These are phyloP conservation scores for Charaxes varanes DNA, from an alignment of 1,140 invertebrate genomes.

Conservation along the genomic window DNA sequence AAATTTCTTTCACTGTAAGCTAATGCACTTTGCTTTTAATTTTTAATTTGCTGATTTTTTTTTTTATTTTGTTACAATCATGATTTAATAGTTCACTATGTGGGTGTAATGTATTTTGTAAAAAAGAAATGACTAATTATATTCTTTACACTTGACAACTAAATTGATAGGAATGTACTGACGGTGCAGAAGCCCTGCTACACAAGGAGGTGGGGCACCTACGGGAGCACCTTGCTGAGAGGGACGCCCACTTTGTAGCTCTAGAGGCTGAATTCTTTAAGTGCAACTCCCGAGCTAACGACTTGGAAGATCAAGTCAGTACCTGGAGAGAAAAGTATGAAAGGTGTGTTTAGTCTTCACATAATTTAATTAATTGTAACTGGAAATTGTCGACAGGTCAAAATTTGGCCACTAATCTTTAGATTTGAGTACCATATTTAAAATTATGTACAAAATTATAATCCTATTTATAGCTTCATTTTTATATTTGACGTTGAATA, in stretches of 20 bases:
- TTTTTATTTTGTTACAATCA: neutral
- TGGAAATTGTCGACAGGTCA: neutral
- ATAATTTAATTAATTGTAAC: neutral
- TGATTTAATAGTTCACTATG: no score
- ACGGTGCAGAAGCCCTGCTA: constrained; percentile 77
- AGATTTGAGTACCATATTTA: no score
- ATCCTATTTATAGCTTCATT: no score
- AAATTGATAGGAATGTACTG: constrained; percentile 60
- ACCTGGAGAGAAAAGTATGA: constrained; percentile 95
- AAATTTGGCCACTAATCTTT: no score
- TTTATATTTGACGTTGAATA: no score
- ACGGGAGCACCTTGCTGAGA: constrained; percentile 85
- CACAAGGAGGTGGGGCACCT: constrained; percentile 92
- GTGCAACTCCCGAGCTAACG: constrained; percentile 84
- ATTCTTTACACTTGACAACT: no score
- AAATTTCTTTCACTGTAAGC: constrained; percentile 4
- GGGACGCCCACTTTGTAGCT: constrained; percentile 87
- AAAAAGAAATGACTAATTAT: no score
- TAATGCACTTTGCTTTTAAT: constrained; percentile 20
- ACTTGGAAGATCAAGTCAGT: constrained; percentile 88
- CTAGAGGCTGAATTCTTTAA: constrained; percentile 91
- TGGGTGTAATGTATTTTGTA: no score
- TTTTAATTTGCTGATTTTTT: constrained; percentile 17
- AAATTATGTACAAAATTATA: no score
- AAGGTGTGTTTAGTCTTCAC: constrained; percentile 75